Base-by-base conservation (phyloP, 2,113 vertebrate genomes). In the Caranx ignobilis region DNA sequence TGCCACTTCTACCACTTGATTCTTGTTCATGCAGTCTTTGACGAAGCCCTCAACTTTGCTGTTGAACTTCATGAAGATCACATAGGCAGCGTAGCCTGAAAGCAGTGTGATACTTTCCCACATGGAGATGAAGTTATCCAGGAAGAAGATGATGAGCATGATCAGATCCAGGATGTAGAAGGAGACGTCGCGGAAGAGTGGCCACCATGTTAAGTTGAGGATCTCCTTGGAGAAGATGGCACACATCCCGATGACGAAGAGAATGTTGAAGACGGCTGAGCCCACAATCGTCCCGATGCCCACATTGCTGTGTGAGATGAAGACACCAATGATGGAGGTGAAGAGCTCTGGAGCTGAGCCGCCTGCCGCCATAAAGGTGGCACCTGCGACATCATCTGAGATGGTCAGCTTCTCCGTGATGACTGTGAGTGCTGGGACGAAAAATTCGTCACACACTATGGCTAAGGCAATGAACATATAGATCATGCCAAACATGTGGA, bases 381-480 rank as follows among this genome's bases (percentile, higher is more conserved):
- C 98, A 1, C 98, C 98, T 2, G 98, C 98, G 52, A 99, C 97
- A n/a, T 99, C 98, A 50, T 99, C 98, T 1, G 97, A 99, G 88
- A 99, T 99, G 67, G 82, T 59, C 77, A 99, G 77, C 89, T 98
- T 99, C 94, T 99, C 98, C 0, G 96, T 99, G 94, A 99, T 99
- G 91, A 99, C 97, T 0, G 97, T 99, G 86, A 99, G 92, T 1
- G 98, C 98, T 8, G 98, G 98, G 84, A 99, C 98, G 73, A 99
- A 99, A 94, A 99, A 99, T 86, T 99, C 98, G 69, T 99, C 98
- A 0, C 98, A 99, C 82, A 99, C 97, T 50, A 99, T 97, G 86
- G 98, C 98, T 93, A 99, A 96, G 81, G 98, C 97, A 67, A 99
- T 96, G 94, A 99, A 99, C 98, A 99, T 99, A 91, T 99, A 99